Evolutionary conservation across 1,140 invertebrate genomes (phyloP).

Genomic region (Pararge aegeria): DNA sequence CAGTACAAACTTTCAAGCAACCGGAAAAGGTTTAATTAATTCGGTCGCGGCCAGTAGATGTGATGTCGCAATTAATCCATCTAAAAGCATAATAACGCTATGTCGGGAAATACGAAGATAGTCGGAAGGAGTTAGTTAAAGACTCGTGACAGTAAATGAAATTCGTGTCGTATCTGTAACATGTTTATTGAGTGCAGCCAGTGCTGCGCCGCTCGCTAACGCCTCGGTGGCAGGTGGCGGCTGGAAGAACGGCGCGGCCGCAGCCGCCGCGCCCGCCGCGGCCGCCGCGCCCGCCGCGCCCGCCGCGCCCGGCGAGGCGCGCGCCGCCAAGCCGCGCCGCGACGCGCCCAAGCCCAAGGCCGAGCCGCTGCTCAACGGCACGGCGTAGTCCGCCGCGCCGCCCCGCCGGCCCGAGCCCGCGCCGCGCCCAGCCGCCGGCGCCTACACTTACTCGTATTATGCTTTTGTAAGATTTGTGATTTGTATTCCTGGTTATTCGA

Average conservation of each 20-base stretch:
- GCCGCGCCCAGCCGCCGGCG: constrained; percentile 39
- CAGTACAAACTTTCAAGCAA: no score
- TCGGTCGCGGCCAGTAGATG: no score
- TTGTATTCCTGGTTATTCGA: constrained; percentile 76
- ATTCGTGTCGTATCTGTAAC: no score
- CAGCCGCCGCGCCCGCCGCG: constrained; percentile 45
- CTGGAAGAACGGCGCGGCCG: constrained; percentile 71
- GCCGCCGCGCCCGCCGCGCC: constrained; percentile 34
- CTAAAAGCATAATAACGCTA: no score
- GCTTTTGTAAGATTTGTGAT: constrained; percentile 75
- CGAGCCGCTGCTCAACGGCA: constrained; percentile 49
- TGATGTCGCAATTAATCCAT: no score
- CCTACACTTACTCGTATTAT: constrained; percentile 68
- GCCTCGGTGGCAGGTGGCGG: constrained; percentile 80
- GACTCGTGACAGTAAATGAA: no score
- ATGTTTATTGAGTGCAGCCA: no score
- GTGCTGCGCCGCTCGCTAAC: no score
- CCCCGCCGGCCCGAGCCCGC: constrained; percentile 40
- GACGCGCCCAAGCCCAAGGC: constrained; percentile 45
- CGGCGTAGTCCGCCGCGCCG: constrained; percentile 35
- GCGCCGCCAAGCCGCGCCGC: constrained; percentile 34
- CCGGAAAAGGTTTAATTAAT: no score
- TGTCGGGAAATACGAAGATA: no score
- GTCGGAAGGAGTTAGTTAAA: no score
- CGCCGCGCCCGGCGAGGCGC: constrained; percentile 40